A percentile compares a stretch with the other conserved stretches of the same genome.
Evolutionary conservation across 2,113 vertebrate species (phyloP).

Genomic region (Corythornis cristatus): DNA sequence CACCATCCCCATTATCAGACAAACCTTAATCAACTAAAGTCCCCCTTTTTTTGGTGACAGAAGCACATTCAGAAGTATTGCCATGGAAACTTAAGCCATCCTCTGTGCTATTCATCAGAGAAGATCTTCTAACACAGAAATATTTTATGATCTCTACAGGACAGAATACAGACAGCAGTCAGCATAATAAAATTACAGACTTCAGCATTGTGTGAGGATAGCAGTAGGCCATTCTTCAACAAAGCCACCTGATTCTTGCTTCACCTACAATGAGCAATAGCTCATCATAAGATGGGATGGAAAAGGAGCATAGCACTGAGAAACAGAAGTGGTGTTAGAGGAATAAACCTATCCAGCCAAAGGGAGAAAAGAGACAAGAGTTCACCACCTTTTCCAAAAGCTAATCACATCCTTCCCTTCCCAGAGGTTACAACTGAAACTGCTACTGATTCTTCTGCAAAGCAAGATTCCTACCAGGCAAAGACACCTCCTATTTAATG

Average conservation of each 20-base stretch:
- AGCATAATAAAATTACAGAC: background rate
- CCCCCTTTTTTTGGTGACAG: constrained; percentile 20
- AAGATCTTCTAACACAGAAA: constrained; percentile 9
- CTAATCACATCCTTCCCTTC: background rate
- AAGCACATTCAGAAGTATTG: constrained; percentile 49
- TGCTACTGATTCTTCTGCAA: background rate
- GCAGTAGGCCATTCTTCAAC: background rate
- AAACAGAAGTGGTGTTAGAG: background rate
- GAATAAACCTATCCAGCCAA: background rate
- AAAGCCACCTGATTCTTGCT: background rate
- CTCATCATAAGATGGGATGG: background rate
- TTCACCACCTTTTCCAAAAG: background rate
- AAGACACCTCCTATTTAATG: background rate
- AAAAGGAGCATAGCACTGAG: background rate
- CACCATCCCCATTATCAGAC: background rate
- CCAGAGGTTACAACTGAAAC: background rate
- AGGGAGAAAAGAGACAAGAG: background rate
- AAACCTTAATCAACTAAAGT: background rate
- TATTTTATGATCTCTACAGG: constrained; percentile 8
- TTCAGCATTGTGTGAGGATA: background rate
- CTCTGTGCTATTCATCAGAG: constrained; percentile 10
- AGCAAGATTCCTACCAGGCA: background rate
- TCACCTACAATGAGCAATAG: background rate
- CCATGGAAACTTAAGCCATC: constrained; percentile 56
- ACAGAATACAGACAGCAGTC: background rate